Conservation (phyloP, 2,888 invertebrate species). For the Oligia latruncula region DNA sequence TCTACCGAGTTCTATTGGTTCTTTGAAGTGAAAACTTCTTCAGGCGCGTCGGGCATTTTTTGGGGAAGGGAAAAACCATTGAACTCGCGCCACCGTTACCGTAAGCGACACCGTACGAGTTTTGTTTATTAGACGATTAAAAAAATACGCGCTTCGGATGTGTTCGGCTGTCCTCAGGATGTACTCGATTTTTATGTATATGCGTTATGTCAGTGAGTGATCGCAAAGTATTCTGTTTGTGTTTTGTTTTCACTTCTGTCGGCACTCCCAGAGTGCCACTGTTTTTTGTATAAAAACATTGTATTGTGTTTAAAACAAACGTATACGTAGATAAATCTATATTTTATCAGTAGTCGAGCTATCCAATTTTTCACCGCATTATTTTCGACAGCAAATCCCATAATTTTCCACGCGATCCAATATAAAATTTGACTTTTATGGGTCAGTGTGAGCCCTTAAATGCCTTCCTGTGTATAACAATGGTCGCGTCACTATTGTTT, state of each 20-base stretch:
- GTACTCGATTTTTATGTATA: too few relatives aligned
- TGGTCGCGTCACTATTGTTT: constrained; percentile 25
- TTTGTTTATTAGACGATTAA: too few relatives aligned
- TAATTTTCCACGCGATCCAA: constrained; percentile 40
- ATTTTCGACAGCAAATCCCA: constrained; percentile 34
- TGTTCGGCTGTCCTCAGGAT: too few relatives aligned
- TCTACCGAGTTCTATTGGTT: constrained; percentile 32
- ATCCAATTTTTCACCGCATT: constrained; percentile 2
- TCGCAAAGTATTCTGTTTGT: too few relatives aligned
- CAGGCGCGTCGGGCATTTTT: too few relatives aligned
- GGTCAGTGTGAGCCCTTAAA: constrained; percentile 51
- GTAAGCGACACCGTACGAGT: too few relatives aligned
- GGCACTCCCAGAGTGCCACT: too few relatives aligned
- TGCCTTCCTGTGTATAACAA: constrained; percentile 36
- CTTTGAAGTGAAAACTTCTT: not conserved
- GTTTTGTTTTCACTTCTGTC: too few relatives aligned
- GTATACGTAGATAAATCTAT: not conserved
- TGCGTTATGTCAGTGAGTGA: too few relatives aligned
- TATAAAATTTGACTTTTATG: constrained; percentile 60
- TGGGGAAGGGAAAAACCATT: too few relatives aligned
- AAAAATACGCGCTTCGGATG: too few relatives aligned
- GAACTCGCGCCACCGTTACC: too few relatives aligned
- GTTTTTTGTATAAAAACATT: not conserved
- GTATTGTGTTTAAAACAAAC: constrained; percentile 10
- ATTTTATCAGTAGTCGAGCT: not conserved